phyloP scores from a whole-genome alignment of 2,888 invertebrate species.

The Halocaridina rubra region DNA sequence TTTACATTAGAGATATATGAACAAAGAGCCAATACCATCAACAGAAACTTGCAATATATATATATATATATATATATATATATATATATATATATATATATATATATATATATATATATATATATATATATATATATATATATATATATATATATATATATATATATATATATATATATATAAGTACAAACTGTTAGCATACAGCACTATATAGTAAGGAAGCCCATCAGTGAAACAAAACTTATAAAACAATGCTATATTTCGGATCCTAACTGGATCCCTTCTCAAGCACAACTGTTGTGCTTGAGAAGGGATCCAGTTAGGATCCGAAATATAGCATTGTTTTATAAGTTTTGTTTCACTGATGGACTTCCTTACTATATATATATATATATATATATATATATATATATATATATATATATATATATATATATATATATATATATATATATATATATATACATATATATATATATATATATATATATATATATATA shows the following conservation, averaged over 20 bases:
- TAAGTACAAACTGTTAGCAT: not conserved
- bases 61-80: slow-evolving; percentile 13
- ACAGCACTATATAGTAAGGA: no score
- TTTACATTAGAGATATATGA: not conserved
- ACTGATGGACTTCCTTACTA: no score
- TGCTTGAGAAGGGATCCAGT: no score
- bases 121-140: slow-evolving; percentile 17
- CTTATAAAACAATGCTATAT: no score
- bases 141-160: not conserved
- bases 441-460: not conserved
- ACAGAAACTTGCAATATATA: not conserved
- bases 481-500: not conserved
- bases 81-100: slow-evolving; percentile 20
- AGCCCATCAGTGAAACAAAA: no score
- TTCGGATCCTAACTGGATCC: no score
- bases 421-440: slow-evolving; percentile 1
- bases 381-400: slow-evolving; percentile 10
- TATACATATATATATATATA: not conserved
- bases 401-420: slow-evolving; percentile 11
- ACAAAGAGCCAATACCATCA: not conserved
- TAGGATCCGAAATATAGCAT: no score
- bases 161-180: slow-evolving; percentile 4
- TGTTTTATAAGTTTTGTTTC: no score
- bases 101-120: slow-evolving; percentile 14
- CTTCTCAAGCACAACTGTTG: no score